phyloP scores from a whole-genome alignment of 1,140 invertebrate species.

The Drosophila kohkoa region DNA sequence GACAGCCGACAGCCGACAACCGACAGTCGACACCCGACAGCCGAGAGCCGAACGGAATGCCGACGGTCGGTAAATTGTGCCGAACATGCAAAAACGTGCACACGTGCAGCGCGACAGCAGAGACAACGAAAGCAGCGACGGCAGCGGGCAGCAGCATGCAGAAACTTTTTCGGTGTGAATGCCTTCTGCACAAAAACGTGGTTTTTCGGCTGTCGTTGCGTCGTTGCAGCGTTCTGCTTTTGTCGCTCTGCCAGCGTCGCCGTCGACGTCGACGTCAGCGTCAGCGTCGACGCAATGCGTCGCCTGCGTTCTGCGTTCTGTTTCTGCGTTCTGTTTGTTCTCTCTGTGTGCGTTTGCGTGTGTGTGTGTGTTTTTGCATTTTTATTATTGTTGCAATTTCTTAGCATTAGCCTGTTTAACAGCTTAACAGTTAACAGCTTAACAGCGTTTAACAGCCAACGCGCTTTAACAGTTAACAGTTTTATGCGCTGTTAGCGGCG shows the following conservation, averaged over 20 bases:
- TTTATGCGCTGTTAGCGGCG: constrained; percentile 25
- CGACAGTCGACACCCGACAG: not conserved
- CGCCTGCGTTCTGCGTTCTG: constrained; percentile 19
- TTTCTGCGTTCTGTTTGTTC: no score
- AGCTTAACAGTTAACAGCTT: constrained; percentile 27
- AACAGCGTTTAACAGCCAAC: constrained; percentile 29
- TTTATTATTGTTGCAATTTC: constrained; percentile 41
- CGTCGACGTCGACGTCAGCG: constrained; percentile 22
- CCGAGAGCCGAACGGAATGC: constrained; percentile 24
- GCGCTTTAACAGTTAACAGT: constrained; percentile 44
- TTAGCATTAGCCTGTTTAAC: constrained; percentile 35
- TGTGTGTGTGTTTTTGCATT: constrained; percentile 5
- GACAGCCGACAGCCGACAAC: not conserved
- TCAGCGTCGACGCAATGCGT: not conserved
- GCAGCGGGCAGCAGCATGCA: constrained; percentile 36
- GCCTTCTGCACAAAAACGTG: constrained; percentile 81
- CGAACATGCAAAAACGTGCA: constrained; percentile 60
- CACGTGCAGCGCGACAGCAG: constrained; percentile 52
- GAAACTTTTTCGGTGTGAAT: constrained; percentile 75
- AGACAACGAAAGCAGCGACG: no score
- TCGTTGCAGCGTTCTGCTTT: constrained; percentile 9
- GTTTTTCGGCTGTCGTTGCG: constrained; percentile 63
- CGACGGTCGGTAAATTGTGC: constrained; percentile 24
- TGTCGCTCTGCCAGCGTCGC: not conserved
- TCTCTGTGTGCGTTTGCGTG: no score